phyloP scores from a whole-genome alignment of 2,113 vertebrate genomes.

The Xiphophorus maculatus region DNA sequence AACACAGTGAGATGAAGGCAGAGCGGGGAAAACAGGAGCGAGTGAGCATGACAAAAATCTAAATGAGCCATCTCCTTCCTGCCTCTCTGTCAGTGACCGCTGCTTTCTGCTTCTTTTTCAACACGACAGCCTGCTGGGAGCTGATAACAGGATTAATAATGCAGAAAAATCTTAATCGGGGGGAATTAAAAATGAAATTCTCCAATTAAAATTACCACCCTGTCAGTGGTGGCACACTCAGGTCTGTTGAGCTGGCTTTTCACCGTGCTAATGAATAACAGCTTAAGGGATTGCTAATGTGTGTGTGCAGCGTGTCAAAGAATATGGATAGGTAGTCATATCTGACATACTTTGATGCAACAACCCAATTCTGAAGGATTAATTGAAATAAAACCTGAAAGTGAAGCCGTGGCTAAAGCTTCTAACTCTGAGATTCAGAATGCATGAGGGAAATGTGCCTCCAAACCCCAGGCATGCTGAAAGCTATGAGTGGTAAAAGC shows the following conservation, averaged over 20 bases:
- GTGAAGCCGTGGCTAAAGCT: constrained; percentile 23
- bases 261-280: constrained; percentile 55
- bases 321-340: constrained; percentile 44
- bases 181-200: constrained; percentile 94
- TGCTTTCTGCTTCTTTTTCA: constrained; percentile 86
- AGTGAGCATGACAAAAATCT: constrained; percentile 53
- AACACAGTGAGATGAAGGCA: constrained; percentile 28
- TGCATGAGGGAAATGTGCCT: constrained; percentile 2
- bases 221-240: constrained; percentile 66
- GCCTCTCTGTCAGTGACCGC: constrained; percentile 82
- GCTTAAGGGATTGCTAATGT: constrained; percentile 50
- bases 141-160: constrained; percentile 99
- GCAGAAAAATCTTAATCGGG: constrained; percentile 91
- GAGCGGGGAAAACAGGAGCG: not conserved
- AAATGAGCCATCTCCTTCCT: constrained; percentile 72
- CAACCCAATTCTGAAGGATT: constrained; percentile 49
- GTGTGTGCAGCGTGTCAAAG: constrained; percentile 43
- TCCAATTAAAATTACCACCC: constrained; percentile 91
- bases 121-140: constrained; percentile 93
- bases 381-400: constrained; percentile 56
- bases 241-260: constrained; percentile 41
- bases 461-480: not conserved
- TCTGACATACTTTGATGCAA: constrained; percentile 34
- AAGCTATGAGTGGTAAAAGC: constrained; percentile 1
- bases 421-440: not conserved